phyloP scores from a whole-genome alignment of 2,797 vertebrate genomes.

The Sylvilagus floridanus region DNA sequence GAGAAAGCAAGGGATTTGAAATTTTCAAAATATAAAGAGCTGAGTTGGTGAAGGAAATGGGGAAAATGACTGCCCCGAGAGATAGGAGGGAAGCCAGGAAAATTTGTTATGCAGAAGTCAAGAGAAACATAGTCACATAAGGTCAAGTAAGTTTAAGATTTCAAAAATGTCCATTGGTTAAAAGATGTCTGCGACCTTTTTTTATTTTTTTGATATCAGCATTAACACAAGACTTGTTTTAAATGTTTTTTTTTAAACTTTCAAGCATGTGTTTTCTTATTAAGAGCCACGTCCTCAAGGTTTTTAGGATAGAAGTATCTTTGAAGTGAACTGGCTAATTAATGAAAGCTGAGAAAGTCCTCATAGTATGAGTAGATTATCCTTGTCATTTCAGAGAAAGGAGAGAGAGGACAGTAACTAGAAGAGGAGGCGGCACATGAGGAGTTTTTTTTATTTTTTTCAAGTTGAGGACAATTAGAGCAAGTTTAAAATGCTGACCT shows the following conservation, averaged over 20 bases:
- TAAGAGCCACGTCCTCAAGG: background rate
- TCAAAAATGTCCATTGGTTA: background rate
- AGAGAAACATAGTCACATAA: slow-evolving; percentile 11
- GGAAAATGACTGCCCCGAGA: slow-evolving; percentile 14
- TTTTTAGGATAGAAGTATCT: background rate
- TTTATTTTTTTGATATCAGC: background rate
- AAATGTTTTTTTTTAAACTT: background rate
- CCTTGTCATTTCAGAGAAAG: background rate
- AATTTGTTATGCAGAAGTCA: background rate
- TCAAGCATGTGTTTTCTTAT: slow-evolving; percentile 16
- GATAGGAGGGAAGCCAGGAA: slow-evolving; percentile 35
- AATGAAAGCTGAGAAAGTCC: background rate
- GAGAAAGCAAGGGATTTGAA: background rate
- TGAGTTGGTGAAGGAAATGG: slow-evolving; percentile 24
- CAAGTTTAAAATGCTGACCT: slow-evolving; percentile 21
- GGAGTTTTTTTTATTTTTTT: background rate
- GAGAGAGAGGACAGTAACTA: background rate
- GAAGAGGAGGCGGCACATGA: background rate
- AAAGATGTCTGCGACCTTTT: background rate
- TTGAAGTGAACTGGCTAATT: background rate
- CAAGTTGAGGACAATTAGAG: background rate
- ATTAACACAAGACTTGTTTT: background rate
- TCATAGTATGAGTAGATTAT: background rate
- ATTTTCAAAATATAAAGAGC: slow-evolving; percentile 33
- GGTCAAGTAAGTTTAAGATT: slow-evolving; percentile 40